Conservation (phyloP, 2,113 vertebrate species). For the Stomatorhinus ivindoensis region DNA sequence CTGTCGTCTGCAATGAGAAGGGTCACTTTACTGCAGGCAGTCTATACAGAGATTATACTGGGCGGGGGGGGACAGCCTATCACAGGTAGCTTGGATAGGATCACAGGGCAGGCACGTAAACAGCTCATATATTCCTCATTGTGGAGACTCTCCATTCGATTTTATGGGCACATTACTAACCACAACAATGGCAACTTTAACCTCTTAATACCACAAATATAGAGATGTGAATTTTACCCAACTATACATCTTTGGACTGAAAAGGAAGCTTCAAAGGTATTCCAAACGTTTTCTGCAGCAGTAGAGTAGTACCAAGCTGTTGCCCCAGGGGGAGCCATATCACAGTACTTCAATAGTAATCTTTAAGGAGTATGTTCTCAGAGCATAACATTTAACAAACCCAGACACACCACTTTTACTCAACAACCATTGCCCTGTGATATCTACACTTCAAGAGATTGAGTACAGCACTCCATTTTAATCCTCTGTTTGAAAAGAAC, state of each 20-base stretch:
- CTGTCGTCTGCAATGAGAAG: neutral
- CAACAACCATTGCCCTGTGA: neutral
- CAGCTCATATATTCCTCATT: neutral
- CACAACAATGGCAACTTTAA: neutral
- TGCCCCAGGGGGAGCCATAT: constrained; percentile 9
- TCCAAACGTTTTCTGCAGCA: neutral
- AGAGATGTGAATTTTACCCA: neutral
- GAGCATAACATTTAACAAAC: neutral
- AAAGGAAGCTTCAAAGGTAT: neutral
- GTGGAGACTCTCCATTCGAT: neutral
- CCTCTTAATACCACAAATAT: neutral
- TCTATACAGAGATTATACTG: neutral
- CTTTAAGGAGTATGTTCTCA: neutral
- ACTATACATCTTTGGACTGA: neutral
- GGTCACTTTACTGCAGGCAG: neutral
- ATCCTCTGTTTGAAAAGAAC: neutral
- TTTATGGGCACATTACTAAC: no score
- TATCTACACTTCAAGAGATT: neutral
- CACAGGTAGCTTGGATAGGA: neutral
- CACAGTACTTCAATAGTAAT: neutral
- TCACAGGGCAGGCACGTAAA: neutral
- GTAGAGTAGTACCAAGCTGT: neutral
- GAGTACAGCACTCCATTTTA: neutral
- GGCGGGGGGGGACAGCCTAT: neutral
- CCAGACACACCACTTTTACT: neutral